These are phyloP conservation scores for Actinopyga echinites DNA, from an alignment of 53 echinoderm and acorn worm genomes.

Conservation along the genomic window DNA sequence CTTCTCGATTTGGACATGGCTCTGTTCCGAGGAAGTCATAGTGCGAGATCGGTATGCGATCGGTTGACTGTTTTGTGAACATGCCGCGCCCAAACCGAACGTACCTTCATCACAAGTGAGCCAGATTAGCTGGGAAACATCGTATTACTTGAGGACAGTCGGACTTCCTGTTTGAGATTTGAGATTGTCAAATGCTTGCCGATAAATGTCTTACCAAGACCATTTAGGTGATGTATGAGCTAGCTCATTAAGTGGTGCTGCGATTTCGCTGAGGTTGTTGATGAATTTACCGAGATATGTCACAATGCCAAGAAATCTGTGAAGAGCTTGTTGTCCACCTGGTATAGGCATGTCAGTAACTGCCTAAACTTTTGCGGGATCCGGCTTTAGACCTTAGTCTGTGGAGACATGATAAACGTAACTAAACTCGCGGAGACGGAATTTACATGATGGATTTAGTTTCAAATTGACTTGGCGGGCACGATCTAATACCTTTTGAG, in stretches of 20 bases:
- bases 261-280: too few species aligned
- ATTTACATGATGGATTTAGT: slow-evolving; percentile 45
- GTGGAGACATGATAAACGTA: slow-evolving; percentile 60
- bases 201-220: not conserved
- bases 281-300: not conserved
- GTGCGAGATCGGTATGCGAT: slow-evolving; percentile 18
- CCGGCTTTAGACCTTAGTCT: slow-evolving; percentile 38
- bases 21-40: slow-evolving; percentile 17
- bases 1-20: slow-evolving; percentile 8
- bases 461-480: slow-evolving; percentile 41
- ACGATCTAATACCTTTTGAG: slow-evolving; percentile 36
- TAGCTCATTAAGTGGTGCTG: not conserved
- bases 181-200: not conserved
- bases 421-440: slow-evolving; percentile 39
- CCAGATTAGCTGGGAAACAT: not conserved
- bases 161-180: not conserved
- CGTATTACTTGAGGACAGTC: not conserved
- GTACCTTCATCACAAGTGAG: slow-evolving; percentile 31
- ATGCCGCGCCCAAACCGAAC: slow-evolving; percentile 32
- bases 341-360: slow-evolving; percentile 46
- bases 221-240: not conserved
- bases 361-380: slow-evolving; percentile 57
- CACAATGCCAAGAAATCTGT: not conserved
- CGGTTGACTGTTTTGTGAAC: slow-evolving; percentile 28
- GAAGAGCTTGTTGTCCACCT: not conserved